phyloP scores from a whole-genome alignment of 1,140 invertebrate genomes.

The Heliconius himera region DNA sequence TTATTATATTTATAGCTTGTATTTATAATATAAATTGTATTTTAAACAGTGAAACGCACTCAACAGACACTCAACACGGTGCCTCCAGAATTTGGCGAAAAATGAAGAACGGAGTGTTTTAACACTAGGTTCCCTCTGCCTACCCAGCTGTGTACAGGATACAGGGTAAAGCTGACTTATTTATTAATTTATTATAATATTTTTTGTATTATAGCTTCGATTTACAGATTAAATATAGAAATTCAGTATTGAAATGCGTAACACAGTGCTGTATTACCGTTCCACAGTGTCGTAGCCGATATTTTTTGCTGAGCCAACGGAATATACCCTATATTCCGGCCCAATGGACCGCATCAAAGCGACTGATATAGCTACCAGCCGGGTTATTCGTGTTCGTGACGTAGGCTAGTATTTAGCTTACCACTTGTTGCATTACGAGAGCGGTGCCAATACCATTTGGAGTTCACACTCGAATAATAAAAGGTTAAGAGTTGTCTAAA shows the following conservation, averaged over 20 bases:
- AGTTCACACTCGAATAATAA: conserved; percentile 8
- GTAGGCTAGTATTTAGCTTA: conserved; percentile 29
- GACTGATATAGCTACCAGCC: conserved; percentile 38
- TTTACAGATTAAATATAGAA: not conserved
- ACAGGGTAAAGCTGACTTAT: too few relatives aligned
- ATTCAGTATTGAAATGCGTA: conserved; percentile 11
- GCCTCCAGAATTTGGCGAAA: too few relatives aligned
- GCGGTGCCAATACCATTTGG: conserved; percentile 17
- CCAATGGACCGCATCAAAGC: conserved; percentile 51
- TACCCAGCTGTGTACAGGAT: too few relatives aligned
- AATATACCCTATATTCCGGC: conserved; percentile 37
- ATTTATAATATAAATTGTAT: too few relatives aligned
- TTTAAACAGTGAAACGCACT: too few relatives aligned
- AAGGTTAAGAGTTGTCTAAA: not conserved
- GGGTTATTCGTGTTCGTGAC: conserved; percentile 44
- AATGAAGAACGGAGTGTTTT: too few relatives aligned
- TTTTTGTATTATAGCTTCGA: not conserved
- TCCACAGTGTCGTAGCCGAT: conserved; percentile 20
- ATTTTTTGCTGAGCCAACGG: conserved; percentile 43
- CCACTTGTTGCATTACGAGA: conserved; percentile 27
- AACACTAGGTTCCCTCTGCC: too few relatives aligned
- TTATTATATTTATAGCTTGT: too few relatives aligned
- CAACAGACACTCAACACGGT: too few relatives aligned
- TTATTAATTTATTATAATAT: too few relatives aligned
- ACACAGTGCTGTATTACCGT: conserved; percentile 17